Evolutionary conservation across 2,888 invertebrate species (phyloP).

Genomic region (Acrobasis suavella): DNA sequence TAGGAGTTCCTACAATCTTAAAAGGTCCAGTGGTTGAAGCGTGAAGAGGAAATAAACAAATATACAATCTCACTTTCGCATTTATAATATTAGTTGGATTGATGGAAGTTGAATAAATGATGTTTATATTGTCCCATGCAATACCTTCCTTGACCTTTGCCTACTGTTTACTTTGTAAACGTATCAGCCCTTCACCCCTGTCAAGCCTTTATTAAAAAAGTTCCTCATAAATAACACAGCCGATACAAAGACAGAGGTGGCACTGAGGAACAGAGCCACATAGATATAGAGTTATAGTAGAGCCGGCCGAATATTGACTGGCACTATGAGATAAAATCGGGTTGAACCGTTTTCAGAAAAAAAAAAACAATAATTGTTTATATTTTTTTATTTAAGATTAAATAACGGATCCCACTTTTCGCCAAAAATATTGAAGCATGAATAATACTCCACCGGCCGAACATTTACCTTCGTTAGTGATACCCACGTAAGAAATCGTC

Average conservation of each 20-base stretch:
- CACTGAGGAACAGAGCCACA: background rate
- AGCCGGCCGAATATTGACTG: conserved; percentile 34
- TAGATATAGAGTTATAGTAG: conserved; percentile 7
- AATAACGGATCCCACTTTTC: no score
- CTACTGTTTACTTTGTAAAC: background rate
- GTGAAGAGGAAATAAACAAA: no score
- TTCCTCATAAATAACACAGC: conserved; percentile 12
- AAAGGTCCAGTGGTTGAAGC: no score
- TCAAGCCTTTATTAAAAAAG: conserved; percentile 9
- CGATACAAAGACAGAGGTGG: background rate
- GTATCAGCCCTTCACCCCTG: background rate
- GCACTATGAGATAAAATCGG: conserved; percentile 31
- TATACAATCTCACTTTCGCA: no score
- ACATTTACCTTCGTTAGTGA: no score
- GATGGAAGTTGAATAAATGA: no score
- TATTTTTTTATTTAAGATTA: no score
- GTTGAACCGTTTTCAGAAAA: conserved; percentile 19
- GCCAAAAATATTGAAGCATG: no score
- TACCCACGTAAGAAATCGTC: no score
- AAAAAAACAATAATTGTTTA: conserved; percentile 11
- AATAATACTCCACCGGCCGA: no score
- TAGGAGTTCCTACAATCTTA: no score
- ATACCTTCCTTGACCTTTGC: background rate
- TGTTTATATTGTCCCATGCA: background rate
- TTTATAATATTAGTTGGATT: no score